Conservation (phyloP, 92 coral and sea anemone species). For the Epizoanthus ramosus region DNA sequence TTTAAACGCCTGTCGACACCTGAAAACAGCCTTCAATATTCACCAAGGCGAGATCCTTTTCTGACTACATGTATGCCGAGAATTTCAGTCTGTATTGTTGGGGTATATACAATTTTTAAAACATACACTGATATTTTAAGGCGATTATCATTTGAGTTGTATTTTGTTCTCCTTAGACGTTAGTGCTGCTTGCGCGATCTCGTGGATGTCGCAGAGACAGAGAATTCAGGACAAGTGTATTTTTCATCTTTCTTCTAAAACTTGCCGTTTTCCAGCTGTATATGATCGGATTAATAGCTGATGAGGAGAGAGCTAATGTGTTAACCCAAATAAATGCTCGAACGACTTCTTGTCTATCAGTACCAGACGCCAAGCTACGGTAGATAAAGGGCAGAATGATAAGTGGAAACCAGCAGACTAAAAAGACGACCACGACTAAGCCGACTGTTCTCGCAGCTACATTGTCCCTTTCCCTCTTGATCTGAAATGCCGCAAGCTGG, state of each 20-base stretch:
- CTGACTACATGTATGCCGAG: too few species aligned
- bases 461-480: constrained; percentile 63
- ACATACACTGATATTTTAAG: too few species aligned
- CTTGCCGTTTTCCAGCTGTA: constrained; percentile 78
- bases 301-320: constrained; percentile 86
- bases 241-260: constrained; percentile 61
- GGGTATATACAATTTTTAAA: too few species aligned
- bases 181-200: not conserved
- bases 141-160: too few species aligned
- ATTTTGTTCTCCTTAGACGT: too few species aligned
- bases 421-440: constrained; percentile 68
- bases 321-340: constrained; percentile 79
- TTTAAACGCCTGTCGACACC: too few species aligned
- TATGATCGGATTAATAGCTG: constrained; percentile 85
- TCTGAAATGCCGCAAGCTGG: constrained; percentile 44
- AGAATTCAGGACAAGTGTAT: not conserved
- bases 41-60: too few species aligned
- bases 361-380: constrained; percentile 47
- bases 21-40: too few species aligned
- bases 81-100: too few species aligned
- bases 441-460: constrained; percentile 89
- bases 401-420: constrained; percentile 91
- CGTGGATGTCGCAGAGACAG: not conserved
- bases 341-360: constrained; percentile 37
- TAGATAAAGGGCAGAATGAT: constrained; percentile 70